Percentiles rank a stretch among this genome's conserved stretches.
Evolutionary conservation across 2,797 vertebrate genomes (phyloP).

Genomic region (Dryobates pubescens): DNA sequence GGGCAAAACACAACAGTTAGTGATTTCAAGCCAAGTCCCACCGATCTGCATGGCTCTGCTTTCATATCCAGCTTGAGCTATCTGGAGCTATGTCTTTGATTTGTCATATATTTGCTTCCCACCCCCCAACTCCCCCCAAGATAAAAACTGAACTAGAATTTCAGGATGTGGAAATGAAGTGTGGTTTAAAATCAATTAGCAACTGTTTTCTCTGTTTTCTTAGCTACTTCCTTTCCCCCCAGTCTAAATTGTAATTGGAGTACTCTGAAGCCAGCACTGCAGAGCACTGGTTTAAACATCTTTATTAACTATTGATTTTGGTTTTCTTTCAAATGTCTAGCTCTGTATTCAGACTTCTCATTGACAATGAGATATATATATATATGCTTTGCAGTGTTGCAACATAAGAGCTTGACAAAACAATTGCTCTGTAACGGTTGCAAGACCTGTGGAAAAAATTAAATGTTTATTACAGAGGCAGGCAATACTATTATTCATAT

Average conservation of each 20-base stretch:
- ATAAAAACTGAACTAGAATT: neutral
- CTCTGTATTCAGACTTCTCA: neutral
- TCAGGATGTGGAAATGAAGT: neutral
- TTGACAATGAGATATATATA: neutral
- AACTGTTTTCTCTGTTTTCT: neutral
- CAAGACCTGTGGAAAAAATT: slow-evolving; percentile 4
- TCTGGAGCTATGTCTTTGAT: neutral
- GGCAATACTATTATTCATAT: neutral
- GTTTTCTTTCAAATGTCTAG: neutral
- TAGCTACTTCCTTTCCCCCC: neutral
- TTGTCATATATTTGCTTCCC: neutral
- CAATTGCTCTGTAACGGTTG: neutral
- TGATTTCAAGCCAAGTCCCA: neutral
- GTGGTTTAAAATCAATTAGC: neutral
- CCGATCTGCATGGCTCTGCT: neutral
- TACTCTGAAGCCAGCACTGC: neutral
- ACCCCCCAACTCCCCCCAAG: neutral
- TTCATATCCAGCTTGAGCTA: neutral
- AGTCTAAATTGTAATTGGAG: neutral
- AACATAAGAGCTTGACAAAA: neutral
- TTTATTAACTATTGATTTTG: slow-evolving; percentile 15
- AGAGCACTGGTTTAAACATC: neutral
- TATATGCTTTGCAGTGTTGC: neutral
- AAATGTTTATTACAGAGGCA: slow-evolving; percentile 17
- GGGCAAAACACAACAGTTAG: neutral